Conservation (phyloP, 2,888 invertebrate genomes). For the Strigamia transsilvanica region DNA sequence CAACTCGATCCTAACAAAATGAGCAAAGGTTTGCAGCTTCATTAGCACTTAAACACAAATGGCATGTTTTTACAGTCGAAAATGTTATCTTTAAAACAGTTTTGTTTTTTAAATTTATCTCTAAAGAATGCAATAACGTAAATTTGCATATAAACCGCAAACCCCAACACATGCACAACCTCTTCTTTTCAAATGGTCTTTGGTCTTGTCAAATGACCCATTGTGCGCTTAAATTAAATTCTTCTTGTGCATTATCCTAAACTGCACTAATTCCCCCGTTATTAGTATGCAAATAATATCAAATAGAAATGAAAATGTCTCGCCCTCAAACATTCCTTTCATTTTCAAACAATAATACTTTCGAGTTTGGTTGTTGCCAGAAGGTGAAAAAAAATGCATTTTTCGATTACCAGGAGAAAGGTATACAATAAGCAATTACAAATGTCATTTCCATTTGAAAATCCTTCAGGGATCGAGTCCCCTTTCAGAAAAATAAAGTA, state of each 20-base stretch:
- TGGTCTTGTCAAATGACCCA: slow-evolving; percentile 20
- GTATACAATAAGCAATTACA: not conserved
- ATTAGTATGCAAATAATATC: not conserved
- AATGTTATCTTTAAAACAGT: no score
- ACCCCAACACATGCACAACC: not conserved
- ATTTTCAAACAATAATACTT: not conserved
- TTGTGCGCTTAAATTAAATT: slow-evolving; percentile 18
- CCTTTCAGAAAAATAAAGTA: not conserved
- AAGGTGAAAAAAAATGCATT: not conserved
- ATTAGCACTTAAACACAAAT: not conserved
- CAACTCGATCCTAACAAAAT: not conserved
- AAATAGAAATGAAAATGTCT: not conserved
- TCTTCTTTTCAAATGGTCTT: not conserved
- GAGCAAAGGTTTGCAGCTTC: not conserved
- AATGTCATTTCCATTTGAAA: slow-evolving; percentile 12
- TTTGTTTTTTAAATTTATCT: not conserved
- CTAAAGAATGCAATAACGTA: not conserved
- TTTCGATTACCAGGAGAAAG: not conserved
- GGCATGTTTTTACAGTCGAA: no score
- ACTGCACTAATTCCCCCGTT: not conserved
- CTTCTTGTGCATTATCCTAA: not conserved
- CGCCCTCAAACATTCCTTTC: not conserved
- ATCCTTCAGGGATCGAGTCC: not conserved
- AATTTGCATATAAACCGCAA: not conserved
- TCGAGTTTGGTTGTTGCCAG: not conserved